phyloP scores from a whole-genome alignment of 1,140 invertebrate species.

The Calosoma granatense region DNA sequence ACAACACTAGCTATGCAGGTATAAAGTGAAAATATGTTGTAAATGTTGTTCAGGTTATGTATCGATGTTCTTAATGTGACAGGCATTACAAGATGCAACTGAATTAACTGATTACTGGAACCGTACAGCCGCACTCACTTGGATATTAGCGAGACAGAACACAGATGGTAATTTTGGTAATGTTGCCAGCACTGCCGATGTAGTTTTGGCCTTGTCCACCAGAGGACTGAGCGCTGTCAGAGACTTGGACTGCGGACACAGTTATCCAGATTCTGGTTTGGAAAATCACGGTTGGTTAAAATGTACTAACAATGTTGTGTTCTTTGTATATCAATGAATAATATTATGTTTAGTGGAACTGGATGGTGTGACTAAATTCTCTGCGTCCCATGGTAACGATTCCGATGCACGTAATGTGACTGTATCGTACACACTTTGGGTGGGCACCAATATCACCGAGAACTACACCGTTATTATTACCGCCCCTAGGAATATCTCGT shows the following conservation, averaged over 20 bases:
- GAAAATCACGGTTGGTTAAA: conserved; percentile 30
- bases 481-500: conserved; percentile 65
- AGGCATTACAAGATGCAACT: conserved; percentile 61
- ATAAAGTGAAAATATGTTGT: conserved; percentile 7
- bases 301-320: background rate
- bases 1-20: conserved; percentile 71
- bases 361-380: conserved; percentile 28
- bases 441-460: conserved; percentile 70
- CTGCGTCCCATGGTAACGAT: conserved; percentile 38
- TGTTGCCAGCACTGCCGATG: conserved; percentile 61
- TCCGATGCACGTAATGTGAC: conserved; percentile 56
- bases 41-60: conserved; percentile 10
- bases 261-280: conserved; percentile 26
- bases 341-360: conserved; percentile 25
- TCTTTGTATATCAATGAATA: background rate
- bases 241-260: conserved; percentile 53
- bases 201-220: conserved; percentile 52
- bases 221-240: conserved; percentile 56
- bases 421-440: conserved; percentile 76
- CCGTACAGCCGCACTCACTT: conserved; percentile 57
- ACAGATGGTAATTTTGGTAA: conserved; percentile 67
- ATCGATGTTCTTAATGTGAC: conserved; percentile 18
- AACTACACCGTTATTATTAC: conserved; percentile 58
- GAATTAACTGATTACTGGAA: conserved; percentile 59
- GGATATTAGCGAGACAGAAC: conserved; percentile 60